Base-by-base conservation (phyloP, 2,113 vertebrate species). In the Gobius niger region DNA sequence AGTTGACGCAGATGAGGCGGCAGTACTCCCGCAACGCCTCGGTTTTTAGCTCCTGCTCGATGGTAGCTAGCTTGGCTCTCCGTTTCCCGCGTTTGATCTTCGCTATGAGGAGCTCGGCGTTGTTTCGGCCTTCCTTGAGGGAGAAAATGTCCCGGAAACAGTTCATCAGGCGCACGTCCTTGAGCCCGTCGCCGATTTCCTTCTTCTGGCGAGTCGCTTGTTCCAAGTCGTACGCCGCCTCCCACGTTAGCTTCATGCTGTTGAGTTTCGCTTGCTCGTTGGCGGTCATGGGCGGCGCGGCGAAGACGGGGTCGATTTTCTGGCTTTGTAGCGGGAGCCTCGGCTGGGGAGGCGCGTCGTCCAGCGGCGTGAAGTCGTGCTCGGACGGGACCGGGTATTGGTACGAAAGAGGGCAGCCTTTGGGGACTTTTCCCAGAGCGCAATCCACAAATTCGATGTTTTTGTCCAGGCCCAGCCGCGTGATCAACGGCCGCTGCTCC, bases 11-110 rank as follows among this genome's bases (percentile, higher is more conserved):
- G 47, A 77, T 3, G 44, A 67, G 15, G 5, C 16, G n/a, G 65
- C 79, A 85, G 71, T 85, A 84, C 57, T 82, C 62, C 19, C 59
- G 52, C 7, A 87, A 47, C 7, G 70, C 81, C 18, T 80, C 68
- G 0, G n/a, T 11, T 56, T 68, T 85, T 41, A 54, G 53, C 41
- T 71, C 75, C 56, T 75, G 15, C 1, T 82, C 65, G 16, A 60
- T 42, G 12, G 54, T 40, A 6, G 19, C 8, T 0, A 8, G 15
- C 44, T 75, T 68, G 14, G 4, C 3, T 9, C 1, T 12, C 1
- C 14, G 4, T 0, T 9, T 4, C 15, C 44, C 61, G n/a, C 66
- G 82, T 10, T 18, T 47, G 7, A 87, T 68, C 42, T 77, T 87
- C 2, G 15, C 47, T 8, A 76, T 6, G 14, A 88, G 61, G 0